These are phyloP conservation scores for Fopius arisanus DNA, from an alignment of 1,140 invertebrate species.

Conservation along the genomic window DNA sequence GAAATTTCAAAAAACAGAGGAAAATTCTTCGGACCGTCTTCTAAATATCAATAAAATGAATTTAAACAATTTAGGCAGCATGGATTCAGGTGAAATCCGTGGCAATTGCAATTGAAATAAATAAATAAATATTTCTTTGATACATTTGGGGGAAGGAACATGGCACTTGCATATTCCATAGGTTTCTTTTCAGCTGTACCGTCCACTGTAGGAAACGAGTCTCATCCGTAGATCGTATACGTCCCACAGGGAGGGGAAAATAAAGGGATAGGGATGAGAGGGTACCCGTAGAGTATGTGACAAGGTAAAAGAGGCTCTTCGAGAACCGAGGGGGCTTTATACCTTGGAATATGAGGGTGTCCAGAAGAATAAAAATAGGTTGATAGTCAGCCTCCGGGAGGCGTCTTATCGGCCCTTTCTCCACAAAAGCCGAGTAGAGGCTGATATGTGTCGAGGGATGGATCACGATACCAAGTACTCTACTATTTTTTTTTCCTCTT, in stretches of 20 bases:
- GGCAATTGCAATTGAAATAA: neutral
- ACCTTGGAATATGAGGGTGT: neutral
- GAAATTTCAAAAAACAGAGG: too few relatives aligned
- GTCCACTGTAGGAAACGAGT: slow-evolving; percentile 16
- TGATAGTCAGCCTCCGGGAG: slow-evolving; percentile 10
- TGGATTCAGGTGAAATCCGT: neutral
- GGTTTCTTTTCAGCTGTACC: neutral
- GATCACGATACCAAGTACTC: neutral
- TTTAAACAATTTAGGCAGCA: too few relatives aligned
- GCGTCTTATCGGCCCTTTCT: slow-evolving; percentile 17
- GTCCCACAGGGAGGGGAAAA: slow-evolving; percentile 22
- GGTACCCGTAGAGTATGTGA: neutral
- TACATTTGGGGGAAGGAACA: neutral
- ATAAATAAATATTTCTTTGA: neutral
- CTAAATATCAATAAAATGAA: too few relatives aligned
- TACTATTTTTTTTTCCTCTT: neutral
- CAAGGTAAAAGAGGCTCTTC: neutral
- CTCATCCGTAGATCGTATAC: neutral
- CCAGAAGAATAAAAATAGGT: neutral
- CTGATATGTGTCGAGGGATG: neutral
- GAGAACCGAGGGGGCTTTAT: neutral
- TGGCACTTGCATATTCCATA: neutral
- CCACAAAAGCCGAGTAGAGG: neutral
- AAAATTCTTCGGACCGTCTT: too few relatives aligned
- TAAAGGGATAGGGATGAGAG: slow-evolving; percentile 7